Evolutionary conservation across 2,797 vertebrate genomes (phyloP).

Genomic region (Darevskia nairensis): DNA sequence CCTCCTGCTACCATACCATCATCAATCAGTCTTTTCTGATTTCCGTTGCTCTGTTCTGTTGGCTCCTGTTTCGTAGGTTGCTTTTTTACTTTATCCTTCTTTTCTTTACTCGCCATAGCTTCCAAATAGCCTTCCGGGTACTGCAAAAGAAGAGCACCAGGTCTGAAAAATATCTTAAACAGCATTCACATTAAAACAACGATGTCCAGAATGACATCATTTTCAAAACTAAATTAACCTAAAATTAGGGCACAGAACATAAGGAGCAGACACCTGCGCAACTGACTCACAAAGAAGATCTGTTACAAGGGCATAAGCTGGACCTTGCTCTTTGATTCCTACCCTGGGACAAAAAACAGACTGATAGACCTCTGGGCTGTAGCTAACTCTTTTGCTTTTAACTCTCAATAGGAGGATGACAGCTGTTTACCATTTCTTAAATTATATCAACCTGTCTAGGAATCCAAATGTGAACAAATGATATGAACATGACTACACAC

Average conservation of each 20-base stretch:
- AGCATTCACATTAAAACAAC: slow-evolving; percentile 1
- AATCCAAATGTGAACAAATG: slow-evolving; percentile 9
- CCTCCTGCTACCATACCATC: slow-evolving; percentile 72
- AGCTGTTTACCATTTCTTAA: neutral
- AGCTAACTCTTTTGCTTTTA: neutral
- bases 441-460: neutral
- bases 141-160: slow-evolving; percentile 75
- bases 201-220: neutral
- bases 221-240: slow-evolving; percentile 8
- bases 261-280: neutral
- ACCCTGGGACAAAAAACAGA: neutral
- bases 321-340: neutral
- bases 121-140: slow-evolving; percentile 96
- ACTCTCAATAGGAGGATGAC: neutral
- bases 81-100: slow-evolving; percentile 89
- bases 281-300: neutral
- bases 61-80: slow-evolving; percentile 77
- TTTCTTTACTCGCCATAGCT: slow-evolving; percentile 96
- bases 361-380: neutral
- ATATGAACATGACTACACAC: neutral
- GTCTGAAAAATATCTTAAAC: slow-evolving; percentile 30
- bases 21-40: slow-evolving; percentile 77
- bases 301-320: neutral
- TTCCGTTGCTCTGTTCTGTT: slow-evolving; percentile 77
- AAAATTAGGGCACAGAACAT: neutral